These are phyloP conservation scores for Polymixis flavicincta DNA, from an alignment of 2,888 invertebrate species.

Conservation along the genomic window DNA sequence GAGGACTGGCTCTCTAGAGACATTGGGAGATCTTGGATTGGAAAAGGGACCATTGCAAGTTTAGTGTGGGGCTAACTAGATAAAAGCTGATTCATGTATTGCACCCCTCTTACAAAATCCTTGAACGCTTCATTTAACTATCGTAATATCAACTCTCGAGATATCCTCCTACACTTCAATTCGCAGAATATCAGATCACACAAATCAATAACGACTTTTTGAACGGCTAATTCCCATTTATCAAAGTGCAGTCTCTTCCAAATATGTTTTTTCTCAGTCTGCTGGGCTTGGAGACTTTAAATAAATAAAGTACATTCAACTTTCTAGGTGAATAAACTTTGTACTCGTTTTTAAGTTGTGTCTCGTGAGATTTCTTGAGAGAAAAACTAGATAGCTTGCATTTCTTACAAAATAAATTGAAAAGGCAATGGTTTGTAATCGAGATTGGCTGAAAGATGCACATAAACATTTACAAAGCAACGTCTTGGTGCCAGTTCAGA, in stretches of 20 bases:
- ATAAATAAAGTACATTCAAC: constrained; percentile 55
- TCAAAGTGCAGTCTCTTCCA: constrained; percentile 38
- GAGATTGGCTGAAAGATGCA: constrained; percentile 18
- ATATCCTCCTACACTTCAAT: not conserved
- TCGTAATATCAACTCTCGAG: not conserved
- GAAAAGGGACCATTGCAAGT: constrained; percentile 2
- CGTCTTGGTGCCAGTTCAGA: not conserved
- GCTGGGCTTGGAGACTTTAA: constrained; percentile 23
- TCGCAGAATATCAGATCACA: constrained; percentile 3
- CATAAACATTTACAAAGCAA: constrained; percentile 1
- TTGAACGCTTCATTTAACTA: not conserved
- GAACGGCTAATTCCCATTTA: constrained; percentile 15
- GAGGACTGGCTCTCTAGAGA: constrained; percentile 21
- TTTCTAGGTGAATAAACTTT: constrained; percentile 44
- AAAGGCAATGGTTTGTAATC: constrained; percentile 17
- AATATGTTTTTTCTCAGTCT: constrained; percentile 38
- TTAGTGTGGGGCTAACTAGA: constrained; percentile 20
- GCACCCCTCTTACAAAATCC: not conserved
- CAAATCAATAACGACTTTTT: constrained; percentile 36
- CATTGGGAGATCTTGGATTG: constrained; percentile 4
- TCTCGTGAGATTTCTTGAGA: constrained; percentile 13
- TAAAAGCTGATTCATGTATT: constrained; percentile 1
- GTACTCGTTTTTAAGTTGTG: constrained; percentile 8
- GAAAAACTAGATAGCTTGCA: constrained; percentile 26
- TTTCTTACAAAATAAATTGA: constrained; percentile 34